These are phyloP conservation scores for Drosophila subquinaria DNA, from an alignment of 2,888 invertebrate species.

Conservation along the genomic window DNA sequence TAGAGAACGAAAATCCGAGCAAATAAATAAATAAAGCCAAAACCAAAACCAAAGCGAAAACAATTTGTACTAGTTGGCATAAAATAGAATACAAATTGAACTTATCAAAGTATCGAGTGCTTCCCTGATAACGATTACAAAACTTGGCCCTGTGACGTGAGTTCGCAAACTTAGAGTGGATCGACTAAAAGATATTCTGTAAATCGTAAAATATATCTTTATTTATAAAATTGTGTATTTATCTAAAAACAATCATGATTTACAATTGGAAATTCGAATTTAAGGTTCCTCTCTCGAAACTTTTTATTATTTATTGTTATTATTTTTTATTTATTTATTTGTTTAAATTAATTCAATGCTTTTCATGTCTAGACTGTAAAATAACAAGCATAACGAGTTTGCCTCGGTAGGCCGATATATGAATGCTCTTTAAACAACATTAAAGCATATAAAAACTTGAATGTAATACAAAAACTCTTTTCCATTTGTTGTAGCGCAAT, in stretches of 20 bases:
- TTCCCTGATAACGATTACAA: conserved; percentile 67
- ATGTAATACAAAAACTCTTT: too few species aligned
- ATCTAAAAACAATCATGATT: too few species aligned
- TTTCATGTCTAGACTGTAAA: not conserved
- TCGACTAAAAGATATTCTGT: conserved; percentile 2
- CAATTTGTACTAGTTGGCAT: conserved; percentile 65
- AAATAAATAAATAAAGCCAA: conserved; percentile 14
- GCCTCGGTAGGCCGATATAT: not conserved
- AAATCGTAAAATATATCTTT: too few species aligned
- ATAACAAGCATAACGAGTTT: not conserved
- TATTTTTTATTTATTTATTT: not conserved
- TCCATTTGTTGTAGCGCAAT: too few species aligned
- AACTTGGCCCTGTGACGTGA: conserved; percentile 40
- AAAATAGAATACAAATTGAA: conserved; percentile 77
- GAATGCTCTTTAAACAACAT: not conserved
- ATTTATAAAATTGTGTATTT: too few species aligned
- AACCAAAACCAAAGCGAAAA: conserved; percentile 29
- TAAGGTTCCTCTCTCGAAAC: too few species aligned
- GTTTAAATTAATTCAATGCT: conserved; percentile 6
- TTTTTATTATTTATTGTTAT: too few species aligned
- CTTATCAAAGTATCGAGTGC: conserved; percentile 73
- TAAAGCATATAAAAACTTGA: not conserved
- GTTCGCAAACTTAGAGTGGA: not conserved
- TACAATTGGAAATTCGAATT: too few species aligned
- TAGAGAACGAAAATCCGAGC: conserved; percentile 11